Evolutionary conservation across 2,797 vertebrate species (phyloP).

Genomic region (Adelosebastes latens): DNA sequence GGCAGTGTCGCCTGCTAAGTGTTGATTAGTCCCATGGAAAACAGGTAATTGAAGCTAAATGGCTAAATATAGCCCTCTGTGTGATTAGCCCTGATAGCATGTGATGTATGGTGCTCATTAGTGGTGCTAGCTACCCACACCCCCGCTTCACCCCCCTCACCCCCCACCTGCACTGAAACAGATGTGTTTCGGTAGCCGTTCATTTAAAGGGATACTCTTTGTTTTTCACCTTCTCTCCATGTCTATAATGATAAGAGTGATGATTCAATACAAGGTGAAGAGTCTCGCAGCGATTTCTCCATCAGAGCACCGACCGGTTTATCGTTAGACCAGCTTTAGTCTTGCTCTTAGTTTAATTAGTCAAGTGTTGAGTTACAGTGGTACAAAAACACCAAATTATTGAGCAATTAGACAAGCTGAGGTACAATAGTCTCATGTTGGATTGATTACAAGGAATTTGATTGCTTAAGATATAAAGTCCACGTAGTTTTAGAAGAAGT

Average conservation of each 20-base stretch:
- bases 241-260: not conserved
- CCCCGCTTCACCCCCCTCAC: not conserved
- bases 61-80: slow-evolving; percentile 72
- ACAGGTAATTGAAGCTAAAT: slow-evolving; percentile 68
- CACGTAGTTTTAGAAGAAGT: not conserved
- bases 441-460: not conserved
- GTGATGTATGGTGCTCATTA: slow-evolving; percentile 76
- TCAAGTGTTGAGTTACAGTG: not conserved
- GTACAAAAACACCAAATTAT: not conserved
- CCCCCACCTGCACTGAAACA: not conserved
- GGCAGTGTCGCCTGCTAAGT: slow-evolving; percentile 35
- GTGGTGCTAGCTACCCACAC: slow-evolving; percentile 24
- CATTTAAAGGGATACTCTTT: slow-evolving; percentile 28
- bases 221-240: not conserved
- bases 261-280: not conserved
- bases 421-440: not conserved
- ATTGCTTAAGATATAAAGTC: not conserved
- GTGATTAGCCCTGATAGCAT: slow-evolving; percentile 69
- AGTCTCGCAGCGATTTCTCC: not conserved
- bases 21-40: slow-evolving; percentile 72
- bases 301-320: not conserved
- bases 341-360: not conserved
- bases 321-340: not conserved
- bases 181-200: not conserved
- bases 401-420: not conserved